Base-by-base conservation (phyloP, 2,888 invertebrate species). In the Blomia tropicalis region DNA sequence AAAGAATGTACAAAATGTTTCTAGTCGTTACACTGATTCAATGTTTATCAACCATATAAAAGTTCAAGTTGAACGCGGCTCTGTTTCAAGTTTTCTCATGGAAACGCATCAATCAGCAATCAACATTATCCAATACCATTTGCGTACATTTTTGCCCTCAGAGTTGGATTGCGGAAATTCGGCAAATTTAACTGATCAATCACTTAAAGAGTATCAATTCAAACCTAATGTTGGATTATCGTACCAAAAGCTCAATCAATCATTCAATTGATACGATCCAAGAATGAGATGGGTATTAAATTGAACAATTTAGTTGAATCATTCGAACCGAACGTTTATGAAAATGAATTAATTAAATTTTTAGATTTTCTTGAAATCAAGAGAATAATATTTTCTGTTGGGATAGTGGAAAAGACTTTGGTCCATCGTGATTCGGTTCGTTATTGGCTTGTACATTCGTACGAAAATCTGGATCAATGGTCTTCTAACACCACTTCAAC, bases 371-470 rank as follows among this genome's bases (percentile, higher is more conserved):
- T 58, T 19, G n/a, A 29, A 29, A 29, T 54, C 5, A 22, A 54
- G 19, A 44, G 51, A 25, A 5, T 62, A n/a, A 27, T 65, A 22
- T 63, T 59, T 31, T 53, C 56, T 14, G 65, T 66, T 27, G 66
- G 66, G 7, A 53, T 66, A 4, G 43, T 27, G 7, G 19, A 22
- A 17, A 54, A 32, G n/a, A 43, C 47, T n/a, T 66, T 53, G 47
- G 65, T 66, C 27, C 51, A 51, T 30, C 44, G 41, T 4, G 53
- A 63, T n/a, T 53, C 56, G 29, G 30, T 63, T 17, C 53, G 43
- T n/a, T 65, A 62, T 23, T 66, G 66, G 66, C 32, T 64, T 29
- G 58, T 64, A 7, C 64, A 60, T 44, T 63, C 60, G 27, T 25
- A 43, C 11, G 17, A 59, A 11, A 23, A 41, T 56, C 17, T 31